These are phyloP conservation scores for Euleptes europaea DNA, from an alignment of 2,113 vertebrate genomes.

Conservation along the genomic window DNA sequence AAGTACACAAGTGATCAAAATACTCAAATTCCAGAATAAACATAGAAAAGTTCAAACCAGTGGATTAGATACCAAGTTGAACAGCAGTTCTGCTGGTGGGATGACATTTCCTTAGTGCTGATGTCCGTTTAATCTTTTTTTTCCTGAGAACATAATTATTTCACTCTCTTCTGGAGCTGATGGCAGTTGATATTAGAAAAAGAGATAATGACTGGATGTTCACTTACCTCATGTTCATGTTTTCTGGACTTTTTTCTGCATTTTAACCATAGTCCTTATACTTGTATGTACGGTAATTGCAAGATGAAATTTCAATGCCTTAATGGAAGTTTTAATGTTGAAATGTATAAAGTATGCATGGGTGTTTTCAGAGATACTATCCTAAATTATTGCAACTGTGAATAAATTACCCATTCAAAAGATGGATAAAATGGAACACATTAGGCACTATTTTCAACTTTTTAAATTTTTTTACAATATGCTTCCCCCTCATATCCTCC, in stretches of 20 bases:
- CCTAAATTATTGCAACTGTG: slow-evolving; percentile 28
- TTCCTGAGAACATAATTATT: too few species aligned
- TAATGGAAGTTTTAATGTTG: slow-evolving; percentile 37
- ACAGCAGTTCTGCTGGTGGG: background rate
- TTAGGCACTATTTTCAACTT: background rate
- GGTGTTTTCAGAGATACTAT: slow-evolving; percentile 2
- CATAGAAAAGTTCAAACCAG: background rate
- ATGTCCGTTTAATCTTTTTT: too few species aligned
- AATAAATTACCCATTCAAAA: background rate
- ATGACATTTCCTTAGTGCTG: background rate
- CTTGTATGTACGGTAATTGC: slow-evolving; percentile 12
- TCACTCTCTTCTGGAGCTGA: too few species aligned
- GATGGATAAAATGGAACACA: background rate
- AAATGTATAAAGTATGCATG: background rate
- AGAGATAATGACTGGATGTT: too few species aligned
- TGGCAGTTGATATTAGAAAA: too few species aligned
- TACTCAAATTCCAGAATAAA: background rate
- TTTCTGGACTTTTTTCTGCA: background rate
- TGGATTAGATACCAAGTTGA: too few species aligned
- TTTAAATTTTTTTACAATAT: background rate
- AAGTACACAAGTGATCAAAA: background rate
- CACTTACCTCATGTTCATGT: background rate
- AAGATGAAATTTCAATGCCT: slow-evolving; percentile 23
- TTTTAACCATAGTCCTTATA: background rate
- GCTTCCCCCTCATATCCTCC: background rate